A percentile compares a stretch with the other conserved stretches of the same genome.
Conservation (phyloP, 2,888 invertebrate genomes). For the Beris morrisii region DNA sequence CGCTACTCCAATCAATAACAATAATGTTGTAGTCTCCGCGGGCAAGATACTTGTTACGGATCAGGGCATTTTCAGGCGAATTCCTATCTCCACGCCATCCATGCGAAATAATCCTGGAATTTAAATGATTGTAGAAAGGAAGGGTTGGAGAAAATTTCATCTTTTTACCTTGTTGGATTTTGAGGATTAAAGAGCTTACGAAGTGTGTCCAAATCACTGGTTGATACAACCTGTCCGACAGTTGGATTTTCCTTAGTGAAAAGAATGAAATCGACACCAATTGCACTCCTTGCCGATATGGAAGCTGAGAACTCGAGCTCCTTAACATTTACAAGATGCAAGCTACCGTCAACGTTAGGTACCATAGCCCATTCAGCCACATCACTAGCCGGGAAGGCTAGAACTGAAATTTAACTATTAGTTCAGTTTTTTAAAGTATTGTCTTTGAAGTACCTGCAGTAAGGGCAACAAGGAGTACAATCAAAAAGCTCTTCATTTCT, state of each 20-base stretch:
- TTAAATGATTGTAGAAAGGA: background rate
- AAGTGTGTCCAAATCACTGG: conserved; percentile 36
- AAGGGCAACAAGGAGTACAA: too few relatives aligned
- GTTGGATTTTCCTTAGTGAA: conserved; percentile 48
- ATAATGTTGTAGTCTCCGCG: conserved; percentile 63
- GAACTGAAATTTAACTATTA: too few relatives aligned
- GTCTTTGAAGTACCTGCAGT: too few relatives aligned
- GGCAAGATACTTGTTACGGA: conserved; percentile 58
- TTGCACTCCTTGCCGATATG: background rate
- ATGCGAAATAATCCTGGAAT: conserved; percentile 56
- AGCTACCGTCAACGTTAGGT: background rate
- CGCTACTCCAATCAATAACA: conserved; percentile 63
- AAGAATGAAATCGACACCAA: conserved; percentile 39
- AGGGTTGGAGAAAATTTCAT: background rate
- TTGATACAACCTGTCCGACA: conserved; percentile 36
- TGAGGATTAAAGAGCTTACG: conserved; percentile 41
- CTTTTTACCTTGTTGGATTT: conserved; percentile 38
- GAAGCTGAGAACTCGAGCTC: background rate
- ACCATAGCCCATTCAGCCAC: background rate
- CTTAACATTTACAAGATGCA: background rate
- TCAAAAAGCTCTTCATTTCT: too few relatives aligned
- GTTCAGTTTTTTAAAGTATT: too few relatives aligned
- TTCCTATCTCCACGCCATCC: conserved; percentile 63
- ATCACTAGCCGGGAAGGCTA: too few relatives aligned
- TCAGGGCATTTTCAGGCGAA: conserved; percentile 48